phyloP scores from a whole-genome alignment of 1,140 invertebrate species.

The Asbolus verrucosus region DNA sequence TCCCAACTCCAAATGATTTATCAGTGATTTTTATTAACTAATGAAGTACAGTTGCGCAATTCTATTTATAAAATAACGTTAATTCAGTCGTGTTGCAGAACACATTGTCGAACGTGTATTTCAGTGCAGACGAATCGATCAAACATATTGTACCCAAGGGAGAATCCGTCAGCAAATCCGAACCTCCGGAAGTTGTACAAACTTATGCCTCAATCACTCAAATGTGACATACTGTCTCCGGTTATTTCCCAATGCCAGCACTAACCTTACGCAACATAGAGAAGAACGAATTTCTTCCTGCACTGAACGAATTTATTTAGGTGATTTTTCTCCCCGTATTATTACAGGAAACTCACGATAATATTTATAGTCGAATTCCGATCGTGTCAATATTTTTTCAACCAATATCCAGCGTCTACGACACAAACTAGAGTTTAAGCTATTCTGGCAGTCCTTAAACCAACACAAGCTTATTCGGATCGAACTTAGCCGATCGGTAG shows the following conservation, averaged over 20 bases:
- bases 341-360: neutral
- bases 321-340: constrained; percentile 7
- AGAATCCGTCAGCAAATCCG: constrained; percentile 39
- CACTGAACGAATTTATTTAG: constrained; percentile 5
- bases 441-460: neutral
- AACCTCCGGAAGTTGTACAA: constrained; percentile 34
- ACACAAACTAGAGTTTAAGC: neutral
- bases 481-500: too few relatives aligned
- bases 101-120: constrained; percentile 11
- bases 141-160: constrained; percentile 24
- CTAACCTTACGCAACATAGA: constrained; percentile 21
- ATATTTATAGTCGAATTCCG: constrained; percentile 8
- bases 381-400: constrained; percentile 29
- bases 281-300: neutral
- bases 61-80: neutral
- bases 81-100: neutral
- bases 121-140: constrained; percentile 27
- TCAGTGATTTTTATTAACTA: too few relatives aligned
- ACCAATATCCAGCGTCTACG: neutral
- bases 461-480: constrained; percentile 1
- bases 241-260: constrained; percentile 1
- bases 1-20: too few relatives aligned
- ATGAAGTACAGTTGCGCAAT: too few relatives aligned
- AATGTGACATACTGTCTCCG: constrained; percentile 39
- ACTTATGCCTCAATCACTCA: constrained; percentile 40